These are phyloP conservation scores for Dissostichus mawsoni DNA, from an alignment of 2,113 vertebrate species.

Conservation along the genomic window DNA sequence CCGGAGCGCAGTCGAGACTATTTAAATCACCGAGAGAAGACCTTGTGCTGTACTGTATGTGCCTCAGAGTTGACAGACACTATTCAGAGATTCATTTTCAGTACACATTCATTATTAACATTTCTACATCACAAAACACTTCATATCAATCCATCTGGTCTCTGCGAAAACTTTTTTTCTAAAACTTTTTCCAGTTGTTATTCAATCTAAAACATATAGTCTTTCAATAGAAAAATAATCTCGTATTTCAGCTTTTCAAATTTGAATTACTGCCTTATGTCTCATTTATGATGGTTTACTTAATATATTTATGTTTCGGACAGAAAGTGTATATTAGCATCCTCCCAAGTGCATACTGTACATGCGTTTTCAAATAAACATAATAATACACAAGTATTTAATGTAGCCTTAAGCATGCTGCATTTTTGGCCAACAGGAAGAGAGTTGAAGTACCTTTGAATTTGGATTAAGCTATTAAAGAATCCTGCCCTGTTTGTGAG, in stretches of 20 bases:
- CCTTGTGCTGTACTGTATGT: constrained; percentile 4
- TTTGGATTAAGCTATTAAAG: constrained; percentile 24
- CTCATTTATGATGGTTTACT: neutral
- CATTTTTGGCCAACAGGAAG: neutral
- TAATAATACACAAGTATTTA: neutral
- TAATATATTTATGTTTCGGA: neutral
- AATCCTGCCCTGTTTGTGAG: constrained; percentile 22
- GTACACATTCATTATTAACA: neutral
- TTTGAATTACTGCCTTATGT: neutral
- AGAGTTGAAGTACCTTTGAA: constrained; percentile 25
- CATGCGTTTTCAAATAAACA: neutral
- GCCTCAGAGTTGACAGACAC: neutral
- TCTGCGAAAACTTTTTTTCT: neutral
- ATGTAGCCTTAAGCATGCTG: neutral
- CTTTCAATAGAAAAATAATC: neutral
- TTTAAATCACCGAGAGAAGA: constrained; percentile 16
- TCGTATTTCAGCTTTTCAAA: neutral
- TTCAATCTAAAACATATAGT: neutral
- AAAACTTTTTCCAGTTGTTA: neutral
- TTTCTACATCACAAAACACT: neutral
- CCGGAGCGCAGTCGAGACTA: neutral
- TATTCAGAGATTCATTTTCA: neutral
- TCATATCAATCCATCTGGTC: neutral
- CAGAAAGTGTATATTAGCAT: neutral
- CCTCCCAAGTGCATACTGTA: neutral